A percentile compares a stretch with the other conserved stretches of the same genome.
phyloP scores from a whole-genome alignment of 92 coral and sea anemone genomes.

The Phenganax stokvisi region DNA sequence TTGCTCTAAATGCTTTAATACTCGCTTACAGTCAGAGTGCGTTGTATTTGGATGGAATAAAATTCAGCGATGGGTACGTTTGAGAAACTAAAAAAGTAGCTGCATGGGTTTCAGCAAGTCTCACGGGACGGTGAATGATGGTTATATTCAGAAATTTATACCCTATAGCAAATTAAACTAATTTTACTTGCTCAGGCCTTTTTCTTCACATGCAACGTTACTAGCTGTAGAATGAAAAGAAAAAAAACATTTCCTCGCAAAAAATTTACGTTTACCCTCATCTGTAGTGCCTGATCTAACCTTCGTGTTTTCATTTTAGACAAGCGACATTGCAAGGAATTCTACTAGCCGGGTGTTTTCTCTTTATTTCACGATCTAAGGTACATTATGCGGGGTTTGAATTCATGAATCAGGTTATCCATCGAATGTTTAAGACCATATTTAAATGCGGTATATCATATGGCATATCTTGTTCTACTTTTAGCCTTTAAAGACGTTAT shows the following conservation, averaged over 20 bases:
- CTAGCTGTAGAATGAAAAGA: too few relatives aligned
- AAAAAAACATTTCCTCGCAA: not conserved
- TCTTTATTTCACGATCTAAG: constrained; percentile 94
- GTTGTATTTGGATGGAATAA: constrained; percentile 89
- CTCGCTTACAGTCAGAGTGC: constrained; percentile 99
- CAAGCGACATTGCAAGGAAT: constrained; percentile 98
- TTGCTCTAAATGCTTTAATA: constrained; percentile 85
- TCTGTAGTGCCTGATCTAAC: not conserved
- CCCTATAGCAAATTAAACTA: too few relatives aligned
- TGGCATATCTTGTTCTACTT: not conserved
- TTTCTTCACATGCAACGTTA: too few relatives aligned
- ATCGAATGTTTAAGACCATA: not conserved
- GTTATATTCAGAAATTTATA: too few relatives aligned
- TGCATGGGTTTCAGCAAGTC: not conserved
- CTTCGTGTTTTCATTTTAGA: constrained; percentile 40
- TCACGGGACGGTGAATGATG: not conserved
- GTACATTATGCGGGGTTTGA: constrained; percentile 27
- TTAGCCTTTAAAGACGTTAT: constrained; percentile 78
- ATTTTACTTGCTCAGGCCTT: too few relatives aligned
- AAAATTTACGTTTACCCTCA: not conserved
- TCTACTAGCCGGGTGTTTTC: constrained; percentile 89
- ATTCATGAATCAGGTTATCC: not conserved
- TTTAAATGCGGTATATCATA: not conserved
- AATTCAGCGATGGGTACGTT: constrained; percentile 96
- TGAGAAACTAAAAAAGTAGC: not conserved